These are phyloP conservation scores for Amazona guildingii DNA, from an alignment of 2,113 vertebrate genomes.

Conservation along the genomic window DNA sequence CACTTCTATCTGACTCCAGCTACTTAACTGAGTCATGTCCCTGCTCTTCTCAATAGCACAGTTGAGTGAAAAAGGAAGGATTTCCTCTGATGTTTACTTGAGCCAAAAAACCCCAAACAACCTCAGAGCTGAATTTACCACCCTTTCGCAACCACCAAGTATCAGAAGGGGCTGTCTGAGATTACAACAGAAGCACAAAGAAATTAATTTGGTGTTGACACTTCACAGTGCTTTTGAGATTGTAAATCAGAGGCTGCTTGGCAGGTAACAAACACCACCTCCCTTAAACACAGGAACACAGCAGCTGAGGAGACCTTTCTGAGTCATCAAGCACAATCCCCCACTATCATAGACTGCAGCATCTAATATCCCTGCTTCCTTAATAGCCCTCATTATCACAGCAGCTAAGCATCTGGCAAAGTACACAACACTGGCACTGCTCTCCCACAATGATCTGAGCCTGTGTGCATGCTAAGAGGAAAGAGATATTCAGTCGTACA, in stretches of 20 bases:
- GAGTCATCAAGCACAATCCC: constrained; percentile 50
- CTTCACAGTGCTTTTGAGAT: constrained; percentile 27
- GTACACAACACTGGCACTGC: constrained; percentile 4
- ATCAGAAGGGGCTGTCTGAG: constrained; percentile 24
- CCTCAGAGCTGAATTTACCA: constrained; percentile 28
- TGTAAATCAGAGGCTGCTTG: constrained; percentile 50
- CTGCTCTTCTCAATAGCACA: neutral
- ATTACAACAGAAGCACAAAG: neutral
- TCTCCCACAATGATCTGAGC: constrained; percentile 29
- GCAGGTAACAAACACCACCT: constrained; percentile 44
- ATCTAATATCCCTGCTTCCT: constrained; percentile 39
- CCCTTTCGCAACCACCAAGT: neutral
- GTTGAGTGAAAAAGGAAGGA: constrained; percentile 24
- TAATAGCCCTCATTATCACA: constrained; percentile 56
- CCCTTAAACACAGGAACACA: constrained; percentile 40
- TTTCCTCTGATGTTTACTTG: constrained; percentile 36
- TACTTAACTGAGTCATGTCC: neutral
- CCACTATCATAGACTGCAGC: constrained; percentile 22
- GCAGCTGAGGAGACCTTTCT: constrained; percentile 42
- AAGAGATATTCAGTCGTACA: neutral
- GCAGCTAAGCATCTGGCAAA: constrained; percentile 46
- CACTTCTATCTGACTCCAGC: neutral
- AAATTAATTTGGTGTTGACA: constrained; percentile 59
- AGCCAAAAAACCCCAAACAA: constrained; percentile 27
- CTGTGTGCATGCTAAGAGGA: neutral